These are phyloP conservation scores for Penaeus japonicus DNA, from an alignment of 1,140 invertebrate species.

Conservation along the genomic window DNA sequence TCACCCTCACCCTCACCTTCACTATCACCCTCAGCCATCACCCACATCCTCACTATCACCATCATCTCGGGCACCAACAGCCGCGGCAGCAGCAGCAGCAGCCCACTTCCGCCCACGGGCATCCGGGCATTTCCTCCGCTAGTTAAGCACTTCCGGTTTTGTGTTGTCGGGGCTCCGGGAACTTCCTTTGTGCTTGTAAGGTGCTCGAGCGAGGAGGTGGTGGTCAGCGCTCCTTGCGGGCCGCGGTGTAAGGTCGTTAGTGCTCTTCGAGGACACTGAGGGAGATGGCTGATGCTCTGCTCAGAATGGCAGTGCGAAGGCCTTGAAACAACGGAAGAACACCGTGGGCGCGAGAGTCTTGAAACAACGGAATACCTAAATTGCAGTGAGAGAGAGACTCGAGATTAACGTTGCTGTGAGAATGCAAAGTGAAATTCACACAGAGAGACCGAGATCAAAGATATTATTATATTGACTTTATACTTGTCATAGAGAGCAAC, in stretches of 20 bases:
- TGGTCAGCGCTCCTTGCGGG: too few species aligned
- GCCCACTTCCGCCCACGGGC: constrained; percentile 41
- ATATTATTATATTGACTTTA: too few species aligned
- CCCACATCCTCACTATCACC: background rate
- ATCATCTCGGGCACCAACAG: background rate
- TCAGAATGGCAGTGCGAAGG: too few species aligned
- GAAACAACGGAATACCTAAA: too few species aligned
- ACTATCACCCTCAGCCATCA: background rate
- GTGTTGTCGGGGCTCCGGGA: background rate
- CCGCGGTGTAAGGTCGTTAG: background rate
- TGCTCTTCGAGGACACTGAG: background rate
- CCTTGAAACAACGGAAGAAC: too few species aligned
- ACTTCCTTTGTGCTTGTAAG: background rate
- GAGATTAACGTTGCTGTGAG: too few species aligned
- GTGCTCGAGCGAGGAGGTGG: background rate
- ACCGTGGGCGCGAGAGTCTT: too few species aligned
- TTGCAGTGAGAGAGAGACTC: too few species aligned
- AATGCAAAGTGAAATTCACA: too few species aligned
- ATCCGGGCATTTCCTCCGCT: constrained; percentile 44
- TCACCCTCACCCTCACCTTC: background rate
- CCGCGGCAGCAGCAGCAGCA: background rate
- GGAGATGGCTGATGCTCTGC: background rate
- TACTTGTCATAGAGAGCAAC: too few species aligned
- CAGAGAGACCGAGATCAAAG: too few species aligned
- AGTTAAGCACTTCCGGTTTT: constrained; percentile 42